Evolutionary conservation across 2,797 vertebrate species (phyloP).

Genomic region (Hypotaenidia philippensis): DNA sequence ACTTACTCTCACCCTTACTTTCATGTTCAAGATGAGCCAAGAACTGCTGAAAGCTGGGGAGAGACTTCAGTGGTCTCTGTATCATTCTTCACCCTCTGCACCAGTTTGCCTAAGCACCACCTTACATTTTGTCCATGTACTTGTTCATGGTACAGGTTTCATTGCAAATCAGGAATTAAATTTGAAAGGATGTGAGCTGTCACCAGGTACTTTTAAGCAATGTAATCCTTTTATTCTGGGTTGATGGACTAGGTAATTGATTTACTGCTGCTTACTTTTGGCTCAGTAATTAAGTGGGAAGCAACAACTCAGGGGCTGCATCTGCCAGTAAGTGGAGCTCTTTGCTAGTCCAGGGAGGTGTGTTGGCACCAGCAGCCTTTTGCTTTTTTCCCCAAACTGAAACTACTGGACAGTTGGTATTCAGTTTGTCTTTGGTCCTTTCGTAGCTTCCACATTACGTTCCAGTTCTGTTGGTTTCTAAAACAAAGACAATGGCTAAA

Average conservation of each 20-base stretch:
- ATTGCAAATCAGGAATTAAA: neutral
- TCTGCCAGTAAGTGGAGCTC: conserved; percentile 73
- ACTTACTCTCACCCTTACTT: neutral
- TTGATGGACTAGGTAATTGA: neutral
- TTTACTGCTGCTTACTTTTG: neutral
- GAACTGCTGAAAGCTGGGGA: accelerated
- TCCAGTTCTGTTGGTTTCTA: neutral
- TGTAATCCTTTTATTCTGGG: neutral
- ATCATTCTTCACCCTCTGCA: neutral
- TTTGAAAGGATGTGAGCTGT: neutral
- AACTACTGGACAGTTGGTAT: neutral
- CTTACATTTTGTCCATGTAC: neutral
- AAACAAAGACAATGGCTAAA: neutral
- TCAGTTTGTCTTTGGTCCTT: neutral
- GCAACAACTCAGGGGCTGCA: neutral
- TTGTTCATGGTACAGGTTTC: neutral
- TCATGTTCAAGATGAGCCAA: neutral
- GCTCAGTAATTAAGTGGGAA: neutral
- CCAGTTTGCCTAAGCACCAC: neutral
- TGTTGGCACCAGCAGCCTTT: neutral
- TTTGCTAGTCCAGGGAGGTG: conserved; percentile 46
- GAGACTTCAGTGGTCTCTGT: neutral
- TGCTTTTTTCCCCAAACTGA: neutral
- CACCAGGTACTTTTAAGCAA: neutral
- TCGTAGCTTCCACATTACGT: neutral